Conservation (phyloP, 64 coral and sea anemone species). For the Anthopleura sola region DNA sequence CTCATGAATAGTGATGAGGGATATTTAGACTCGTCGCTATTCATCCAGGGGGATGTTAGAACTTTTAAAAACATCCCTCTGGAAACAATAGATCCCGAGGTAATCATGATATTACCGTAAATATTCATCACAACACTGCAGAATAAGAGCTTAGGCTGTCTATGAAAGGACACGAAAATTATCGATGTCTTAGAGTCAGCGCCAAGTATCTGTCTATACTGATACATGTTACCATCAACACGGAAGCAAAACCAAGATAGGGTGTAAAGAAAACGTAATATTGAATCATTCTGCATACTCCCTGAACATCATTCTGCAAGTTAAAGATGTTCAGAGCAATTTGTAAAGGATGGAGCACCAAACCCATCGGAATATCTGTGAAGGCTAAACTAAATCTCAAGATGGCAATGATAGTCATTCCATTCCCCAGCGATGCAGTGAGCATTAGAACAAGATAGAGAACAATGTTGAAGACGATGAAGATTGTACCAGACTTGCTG, state of each 20-base stretch:
- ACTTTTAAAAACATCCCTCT: too few relatives aligned
- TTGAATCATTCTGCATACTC: not conserved
- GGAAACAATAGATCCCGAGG: too few relatives aligned
- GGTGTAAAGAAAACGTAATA: not conserved
- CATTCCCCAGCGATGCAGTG: not conserved
- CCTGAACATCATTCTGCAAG: not conserved
- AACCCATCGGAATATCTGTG: not conserved
- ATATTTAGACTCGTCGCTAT: too few relatives aligned
- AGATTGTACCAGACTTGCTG: too few relatives aligned
- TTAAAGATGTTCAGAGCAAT: not conserved
- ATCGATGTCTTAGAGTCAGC: not conserved
- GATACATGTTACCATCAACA: not conserved
- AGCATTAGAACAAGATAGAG: not conserved
- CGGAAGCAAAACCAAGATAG: not conserved
- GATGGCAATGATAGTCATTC: not conserved
- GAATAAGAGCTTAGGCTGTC: too few relatives aligned
- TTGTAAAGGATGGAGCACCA: not conserved
- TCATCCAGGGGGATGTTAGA: too few relatives aligned
- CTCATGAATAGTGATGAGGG: too few relatives aligned
- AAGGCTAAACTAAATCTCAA: not conserved
- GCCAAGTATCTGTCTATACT: conserved; percentile 23
- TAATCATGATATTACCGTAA: too few relatives aligned
- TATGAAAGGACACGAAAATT: too few relatives aligned
- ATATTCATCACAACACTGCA: too few relatives aligned
- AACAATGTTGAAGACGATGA: too few relatives aligned